Evolutionary conservation across 2,113 vertebrate genomes (phyloP).

Genomic region (Electrona antarctica): DNA sequence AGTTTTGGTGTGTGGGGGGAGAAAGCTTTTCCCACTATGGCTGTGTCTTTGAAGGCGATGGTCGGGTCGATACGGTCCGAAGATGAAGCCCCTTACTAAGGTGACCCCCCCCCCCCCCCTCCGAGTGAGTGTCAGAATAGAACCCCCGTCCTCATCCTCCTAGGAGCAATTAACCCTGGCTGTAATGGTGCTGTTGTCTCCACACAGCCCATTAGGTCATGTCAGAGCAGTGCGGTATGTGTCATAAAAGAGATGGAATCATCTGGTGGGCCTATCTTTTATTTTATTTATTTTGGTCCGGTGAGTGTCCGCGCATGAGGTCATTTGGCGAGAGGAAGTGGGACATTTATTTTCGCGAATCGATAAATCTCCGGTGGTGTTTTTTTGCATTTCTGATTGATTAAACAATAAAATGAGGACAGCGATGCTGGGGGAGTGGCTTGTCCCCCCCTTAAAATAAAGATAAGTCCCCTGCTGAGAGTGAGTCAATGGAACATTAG

Average conservation of each 20-base stretch:
- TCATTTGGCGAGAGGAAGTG: conserved; percentile 30
- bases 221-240: not conserved
- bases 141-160: not conserved
- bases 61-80: not conserved
- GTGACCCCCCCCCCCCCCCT: not conserved
- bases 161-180: conserved; percentile 47
- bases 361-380: conserved; percentile 15
- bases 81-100: not conserved
- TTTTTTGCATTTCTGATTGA: conserved; percentile 16
- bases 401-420: conserved; percentile 4
- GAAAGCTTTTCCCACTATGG: not conserved
- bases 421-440: not conserved
- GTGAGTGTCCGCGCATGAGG: conserved; percentile 36
- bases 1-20: not conserved
- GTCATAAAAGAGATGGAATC: conserved; percentile 44
- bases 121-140: conserved; percentile 14
- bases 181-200: conserved; percentile 53
- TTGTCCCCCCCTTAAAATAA: not conserved
- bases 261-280: not conserved
- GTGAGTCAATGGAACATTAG: not conserved
- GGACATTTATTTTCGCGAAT: conserved; percentile 23
- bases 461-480: not conserved
- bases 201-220: conserved; percentile 44
- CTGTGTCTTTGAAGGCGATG: not conserved
- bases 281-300: conserved; percentile 1